These are phyloP conservation scores for Pseudobourletiella spinata DNA, from an alignment of 1,140 invertebrate species.

Conservation along the genomic window DNA sequence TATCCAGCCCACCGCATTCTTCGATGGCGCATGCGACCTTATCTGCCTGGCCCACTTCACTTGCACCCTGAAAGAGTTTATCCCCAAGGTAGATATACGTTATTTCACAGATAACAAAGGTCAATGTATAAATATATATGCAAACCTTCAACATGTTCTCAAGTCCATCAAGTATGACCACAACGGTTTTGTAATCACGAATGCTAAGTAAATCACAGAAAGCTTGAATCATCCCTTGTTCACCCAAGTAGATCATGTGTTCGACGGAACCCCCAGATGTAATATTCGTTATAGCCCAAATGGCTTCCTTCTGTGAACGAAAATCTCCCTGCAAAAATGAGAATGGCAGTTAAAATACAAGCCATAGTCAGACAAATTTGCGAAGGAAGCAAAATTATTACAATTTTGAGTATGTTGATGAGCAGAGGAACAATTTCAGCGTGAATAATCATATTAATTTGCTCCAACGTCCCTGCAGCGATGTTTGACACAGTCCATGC, in stretches of 20 bases:
- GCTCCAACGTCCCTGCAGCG: slow-evolving; percentile 62
- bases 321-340: slow-evolving; percentile 56
- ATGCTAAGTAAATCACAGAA: slow-evolving; percentile 47
- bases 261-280: slow-evolving; percentile 61
- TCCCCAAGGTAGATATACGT: neutral
- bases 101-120: neutral
- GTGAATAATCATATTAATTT: slow-evolving; percentile 68
- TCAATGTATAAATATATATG: neutral
- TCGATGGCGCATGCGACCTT: slow-evolving; percentile 43
- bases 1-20: slow-evolving; percentile 60
- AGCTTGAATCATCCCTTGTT: slow-evolving; percentile 45
- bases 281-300: slow-evolving; percentile 72
- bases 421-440: slow-evolving; percentile 57
- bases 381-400: neutral
- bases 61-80: neutral
- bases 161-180: slow-evolving; percentile 56
- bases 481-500: slow-evolving; percentile 77
- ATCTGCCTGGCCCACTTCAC: slow-evolving; percentile 10
- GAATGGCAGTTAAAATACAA: neutral
- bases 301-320: slow-evolving; percentile 68
- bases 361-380: no score
- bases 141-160: slow-evolving; percentile 52
- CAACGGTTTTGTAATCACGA: slow-evolving; percentile 51
- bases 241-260: slow-evolving; percentile 57
- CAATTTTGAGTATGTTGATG: slow-evolving; percentile 48